phyloP scores from a whole-genome alignment of 2,113 vertebrate genomes.

The Sebastes schlegelii region DNA sequence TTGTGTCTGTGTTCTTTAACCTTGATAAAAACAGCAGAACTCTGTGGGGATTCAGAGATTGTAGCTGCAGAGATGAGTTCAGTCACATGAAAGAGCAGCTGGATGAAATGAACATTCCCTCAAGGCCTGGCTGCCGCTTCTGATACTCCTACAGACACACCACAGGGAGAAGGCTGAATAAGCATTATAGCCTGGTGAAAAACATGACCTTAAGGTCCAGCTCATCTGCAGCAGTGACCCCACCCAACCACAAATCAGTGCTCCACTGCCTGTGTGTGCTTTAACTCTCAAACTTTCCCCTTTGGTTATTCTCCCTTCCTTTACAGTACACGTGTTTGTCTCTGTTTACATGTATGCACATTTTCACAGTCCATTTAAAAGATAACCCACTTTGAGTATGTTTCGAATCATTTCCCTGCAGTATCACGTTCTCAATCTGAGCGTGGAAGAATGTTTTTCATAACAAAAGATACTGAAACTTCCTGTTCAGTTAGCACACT shows the following conservation, averaged over 20 bases:
- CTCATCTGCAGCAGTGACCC: slow-evolving; percentile 60
- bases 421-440: slow-evolving; percentile 31
- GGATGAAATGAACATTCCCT: slow-evolving; percentile 70
- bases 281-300: slow-evolving; percentile 11
- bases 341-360: not conserved
- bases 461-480: slow-evolving; percentile 33
- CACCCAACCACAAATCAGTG: slow-evolving; percentile 24
- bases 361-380: slow-evolving; percentile 19
- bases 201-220: slow-evolving; percentile 63
- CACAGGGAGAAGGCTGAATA: slow-evolving; percentile 63
- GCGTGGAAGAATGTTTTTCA: slow-evolving; percentile 40
- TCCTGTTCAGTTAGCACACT: slow-evolving; percentile 60
- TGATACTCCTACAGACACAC: slow-evolving; percentile 62
- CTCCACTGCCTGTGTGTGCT: slow-evolving; percentile 18
- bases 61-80: slow-evolving; percentile 51
- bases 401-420: not conserved
- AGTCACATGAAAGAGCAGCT: slow-evolving; percentile 73
- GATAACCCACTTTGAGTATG: slow-evolving; percentile 20
- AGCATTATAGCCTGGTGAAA: slow-evolving; percentile 52
- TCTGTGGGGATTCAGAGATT: slow-evolving; percentile 47
- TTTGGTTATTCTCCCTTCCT: not conserved
- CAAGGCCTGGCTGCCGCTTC: slow-evolving; percentile 51
- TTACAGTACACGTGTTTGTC: not conserved
- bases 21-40: slow-evolving; percentile 48
- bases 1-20: slow-evolving; percentile 54